These are phyloP conservation scores for Diaphora mendica DNA, from an alignment of 2,888 invertebrate species.

Conservation along the genomic window DNA sequence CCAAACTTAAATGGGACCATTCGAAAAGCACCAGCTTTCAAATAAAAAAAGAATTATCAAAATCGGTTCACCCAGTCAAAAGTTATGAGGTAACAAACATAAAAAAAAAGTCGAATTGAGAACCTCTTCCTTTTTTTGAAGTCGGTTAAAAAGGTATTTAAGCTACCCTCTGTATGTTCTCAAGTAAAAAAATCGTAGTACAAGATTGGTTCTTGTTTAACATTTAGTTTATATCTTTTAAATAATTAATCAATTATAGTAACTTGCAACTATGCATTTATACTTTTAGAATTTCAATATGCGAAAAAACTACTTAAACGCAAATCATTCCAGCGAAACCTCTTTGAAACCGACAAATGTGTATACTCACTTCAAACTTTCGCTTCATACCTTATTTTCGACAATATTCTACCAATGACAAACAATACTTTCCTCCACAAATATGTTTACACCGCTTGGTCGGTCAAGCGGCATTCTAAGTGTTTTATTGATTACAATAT, in stretches of 20 bases:
- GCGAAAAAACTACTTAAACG: not conserved
- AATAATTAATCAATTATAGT: not conserved
- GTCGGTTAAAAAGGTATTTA: not conserved
- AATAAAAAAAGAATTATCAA: too few species aligned
- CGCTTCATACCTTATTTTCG: not conserved
- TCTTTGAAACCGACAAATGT: not conserved
- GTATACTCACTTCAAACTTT: conserved; percentile 3
- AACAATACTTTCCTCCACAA: conserved; percentile 38
- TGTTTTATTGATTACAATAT: conserved; percentile 27
- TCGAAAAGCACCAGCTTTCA: too few species aligned
- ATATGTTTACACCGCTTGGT: conserved; percentile 36
- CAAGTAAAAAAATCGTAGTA: not conserved
- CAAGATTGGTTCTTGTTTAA: not conserved
- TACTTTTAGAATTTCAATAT: not conserved
- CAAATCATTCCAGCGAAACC: not conserved
- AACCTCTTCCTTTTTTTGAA: too few species aligned
- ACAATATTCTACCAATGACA: conserved; percentile 21
- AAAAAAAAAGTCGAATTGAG: too few species aligned
- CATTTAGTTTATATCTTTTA: not conserved
- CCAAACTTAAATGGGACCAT: too few species aligned
- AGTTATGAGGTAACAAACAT: too few species aligned
- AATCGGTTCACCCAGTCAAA: too few species aligned
- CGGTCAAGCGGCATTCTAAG: conserved; percentile 30
- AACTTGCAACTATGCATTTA: not conserved
- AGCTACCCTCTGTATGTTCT: not conserved